Conservation (phyloP, 2,888 invertebrate species). For the Conistra vaccinii region DNA sequence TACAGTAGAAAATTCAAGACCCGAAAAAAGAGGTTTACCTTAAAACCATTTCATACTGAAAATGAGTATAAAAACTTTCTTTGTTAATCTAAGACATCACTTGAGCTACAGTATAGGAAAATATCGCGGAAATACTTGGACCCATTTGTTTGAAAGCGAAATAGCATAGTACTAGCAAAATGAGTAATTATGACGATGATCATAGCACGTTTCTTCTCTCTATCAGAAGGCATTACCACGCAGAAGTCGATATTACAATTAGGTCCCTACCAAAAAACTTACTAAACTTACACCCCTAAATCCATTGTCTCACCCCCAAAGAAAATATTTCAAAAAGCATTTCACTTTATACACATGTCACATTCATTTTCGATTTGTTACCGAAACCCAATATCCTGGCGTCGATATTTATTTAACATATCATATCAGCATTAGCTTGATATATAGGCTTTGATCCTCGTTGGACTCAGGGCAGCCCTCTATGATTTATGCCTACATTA, state of each 20-base stretch:
- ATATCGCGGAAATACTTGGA: no score
- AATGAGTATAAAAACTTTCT: no score
- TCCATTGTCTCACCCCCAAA: conserved; percentile 32
- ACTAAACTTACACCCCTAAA: not conserved
- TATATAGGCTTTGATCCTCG: conserved; percentile 88
- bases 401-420: conserved; percentile 90
- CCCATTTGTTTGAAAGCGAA: no score
- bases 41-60: no score
- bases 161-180: no score
- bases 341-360: conserved; percentile 80
- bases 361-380: conserved; percentile 81
- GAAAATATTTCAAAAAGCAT: conserved; percentile 62
- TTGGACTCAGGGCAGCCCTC: conserved; percentile 74
- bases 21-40: no score
- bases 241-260: not conserved
- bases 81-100: no score
- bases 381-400: conserved; percentile 86
- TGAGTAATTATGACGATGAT: no score
- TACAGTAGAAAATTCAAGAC: no score
- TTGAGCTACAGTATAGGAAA: no score
- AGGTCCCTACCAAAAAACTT: not conserved
- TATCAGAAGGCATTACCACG: no score
- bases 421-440: conserved; percentile 90
- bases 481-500: conserved; percentile 87
- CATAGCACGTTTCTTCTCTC: no score